phyloP scores from a whole-genome alignment of 2,888 invertebrate genomes.

The Agrilus cyanescens region DNA sequence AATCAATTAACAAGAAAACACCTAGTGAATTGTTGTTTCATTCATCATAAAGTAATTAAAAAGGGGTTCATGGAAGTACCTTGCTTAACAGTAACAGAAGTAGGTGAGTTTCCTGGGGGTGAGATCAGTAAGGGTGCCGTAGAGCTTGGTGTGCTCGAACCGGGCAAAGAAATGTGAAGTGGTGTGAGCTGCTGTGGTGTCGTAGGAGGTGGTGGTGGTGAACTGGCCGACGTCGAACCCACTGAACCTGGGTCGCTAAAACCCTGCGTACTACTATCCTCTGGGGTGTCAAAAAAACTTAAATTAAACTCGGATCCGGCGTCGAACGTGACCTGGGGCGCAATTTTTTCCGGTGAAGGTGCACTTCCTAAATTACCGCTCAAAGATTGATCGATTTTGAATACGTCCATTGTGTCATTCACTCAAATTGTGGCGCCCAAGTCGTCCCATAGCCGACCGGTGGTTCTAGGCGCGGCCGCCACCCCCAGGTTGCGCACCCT shows the following conservation, averaged over 20 bases:
- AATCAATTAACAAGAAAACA: no score
- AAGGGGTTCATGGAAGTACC: conserved; percentile 20
- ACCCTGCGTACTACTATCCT: conserved; percentile 54
- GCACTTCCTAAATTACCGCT: conserved; percentile 49
- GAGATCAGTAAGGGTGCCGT: conserved; percentile 25
- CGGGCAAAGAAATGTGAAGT: conserved; percentile 24
- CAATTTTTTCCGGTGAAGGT: conserved; percentile 47
- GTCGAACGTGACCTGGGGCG: conserved; percentile 58
- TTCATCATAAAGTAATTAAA: no score
- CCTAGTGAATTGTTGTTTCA: no score
- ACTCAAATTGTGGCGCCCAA: conserved; percentile 3
- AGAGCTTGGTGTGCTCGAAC: conserved; percentile 22
- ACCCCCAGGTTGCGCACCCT: no score
- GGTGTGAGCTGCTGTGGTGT: conserved; percentile 21
- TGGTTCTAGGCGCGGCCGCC: no score
- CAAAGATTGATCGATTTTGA: conserved; percentile 55
- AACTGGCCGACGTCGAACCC: conserved; percentile 40
- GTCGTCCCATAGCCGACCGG: no score
- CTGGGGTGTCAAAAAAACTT: conserved; percentile 64
- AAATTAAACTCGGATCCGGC: conserved; percentile 68
- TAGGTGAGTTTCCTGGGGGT: conserved; percentile 24
- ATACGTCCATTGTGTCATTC: conserved; percentile 52
- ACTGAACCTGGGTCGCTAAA: conserved; percentile 57
- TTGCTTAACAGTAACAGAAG: conserved; percentile 30
- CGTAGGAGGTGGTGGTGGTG: conserved; percentile 31